Conservation (phyloP, 2,888 invertebrate genomes). For the Tetranychus piercei region DNA sequence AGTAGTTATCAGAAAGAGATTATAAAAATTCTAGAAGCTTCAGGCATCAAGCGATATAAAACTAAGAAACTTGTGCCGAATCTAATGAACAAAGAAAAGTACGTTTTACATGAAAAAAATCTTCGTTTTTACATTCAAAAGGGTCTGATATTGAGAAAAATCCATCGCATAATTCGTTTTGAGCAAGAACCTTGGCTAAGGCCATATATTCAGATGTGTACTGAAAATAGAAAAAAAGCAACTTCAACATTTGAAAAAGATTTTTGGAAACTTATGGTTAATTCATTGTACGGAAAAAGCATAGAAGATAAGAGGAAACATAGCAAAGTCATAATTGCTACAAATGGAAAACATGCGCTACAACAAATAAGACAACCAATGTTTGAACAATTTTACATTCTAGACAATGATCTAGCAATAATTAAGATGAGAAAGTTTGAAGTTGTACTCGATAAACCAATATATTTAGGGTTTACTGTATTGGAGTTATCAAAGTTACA, state of each 20-base stretch:
- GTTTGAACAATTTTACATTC: slow-evolving; percentile 16
- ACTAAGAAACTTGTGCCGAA: too few species aligned
- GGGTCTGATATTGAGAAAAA: background rate
- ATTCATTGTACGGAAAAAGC: slow-evolving; percentile 31
- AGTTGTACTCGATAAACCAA: slow-evolving; percentile 26
- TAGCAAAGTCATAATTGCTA: slow-evolving; percentile 27
- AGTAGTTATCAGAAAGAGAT: background rate
- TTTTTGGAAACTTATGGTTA: slow-evolving; percentile 32
- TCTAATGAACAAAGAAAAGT: too few species aligned
- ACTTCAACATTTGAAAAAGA: slow-evolving; percentile 31
- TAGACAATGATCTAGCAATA: slow-evolving; percentile 7
- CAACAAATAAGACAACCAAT: slow-evolving; percentile 18
- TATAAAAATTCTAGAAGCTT: background rate
- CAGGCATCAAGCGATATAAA: too few species aligned
- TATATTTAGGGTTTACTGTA: slow-evolving; percentile 27
- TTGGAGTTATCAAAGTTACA: slow-evolving; percentile 29
- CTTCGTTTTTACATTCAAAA: background rate
- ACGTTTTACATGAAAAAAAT: background rate
- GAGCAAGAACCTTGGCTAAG: slow-evolving; percentile 25
- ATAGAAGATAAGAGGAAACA: slow-evolving; percentile 30
- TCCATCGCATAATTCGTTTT: background rate
- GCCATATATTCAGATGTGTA: slow-evolving; percentile 25
- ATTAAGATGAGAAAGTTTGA: slow-evolving; percentile 14
- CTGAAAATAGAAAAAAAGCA: slow-evolving; percentile 26
- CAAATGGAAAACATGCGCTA: slow-evolving; percentile 7